These are phyloP conservation scores for Archips crataeganus DNA, from an alignment of 2,888 invertebrate genomes.

Conservation along the genomic window DNA sequence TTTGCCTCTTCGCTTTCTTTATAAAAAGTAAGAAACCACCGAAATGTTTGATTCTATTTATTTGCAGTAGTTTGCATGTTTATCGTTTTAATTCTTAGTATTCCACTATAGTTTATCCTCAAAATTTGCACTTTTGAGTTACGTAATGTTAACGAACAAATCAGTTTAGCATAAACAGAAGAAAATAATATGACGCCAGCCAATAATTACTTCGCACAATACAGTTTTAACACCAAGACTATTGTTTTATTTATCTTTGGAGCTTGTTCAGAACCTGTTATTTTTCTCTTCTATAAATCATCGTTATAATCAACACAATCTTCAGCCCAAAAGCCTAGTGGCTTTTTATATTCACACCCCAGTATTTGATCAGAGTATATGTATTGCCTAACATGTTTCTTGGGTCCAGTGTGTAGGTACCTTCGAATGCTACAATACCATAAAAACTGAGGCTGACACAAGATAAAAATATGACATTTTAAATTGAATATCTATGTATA, in stretches of 20 bases:
- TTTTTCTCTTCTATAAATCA: no score
- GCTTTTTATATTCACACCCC: no score
- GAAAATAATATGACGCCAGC: background rate
- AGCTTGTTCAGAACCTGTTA: background rate
- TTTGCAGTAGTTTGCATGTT: background rate
- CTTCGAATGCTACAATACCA: no score
- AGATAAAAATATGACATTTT: no score
- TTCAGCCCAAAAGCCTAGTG: no score
- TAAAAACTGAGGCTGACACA: no score
- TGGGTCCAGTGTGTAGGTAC: no score
- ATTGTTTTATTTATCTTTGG: slow-evolving; percentile 2
- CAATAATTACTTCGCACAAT: slow-evolving; percentile 1
- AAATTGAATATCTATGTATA: no score
- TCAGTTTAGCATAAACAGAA: background rate
- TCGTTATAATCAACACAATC: background rate
- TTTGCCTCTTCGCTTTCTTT: background rate
- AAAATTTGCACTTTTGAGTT: background rate
- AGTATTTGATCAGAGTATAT: no score
- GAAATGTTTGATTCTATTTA: background rate
- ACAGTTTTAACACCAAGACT: slow-evolving; percentile 8
- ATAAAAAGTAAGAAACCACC: background rate
- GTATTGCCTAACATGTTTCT: no score
- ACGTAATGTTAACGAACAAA: background rate
- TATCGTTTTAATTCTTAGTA: background rate
- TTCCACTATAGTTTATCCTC: background rate